A percentile compares a stretch with the other conserved stretches of the same genome.
phyloP scores from a whole-genome alignment of 2,113 vertebrate species.

The Meles meles region DNA sequence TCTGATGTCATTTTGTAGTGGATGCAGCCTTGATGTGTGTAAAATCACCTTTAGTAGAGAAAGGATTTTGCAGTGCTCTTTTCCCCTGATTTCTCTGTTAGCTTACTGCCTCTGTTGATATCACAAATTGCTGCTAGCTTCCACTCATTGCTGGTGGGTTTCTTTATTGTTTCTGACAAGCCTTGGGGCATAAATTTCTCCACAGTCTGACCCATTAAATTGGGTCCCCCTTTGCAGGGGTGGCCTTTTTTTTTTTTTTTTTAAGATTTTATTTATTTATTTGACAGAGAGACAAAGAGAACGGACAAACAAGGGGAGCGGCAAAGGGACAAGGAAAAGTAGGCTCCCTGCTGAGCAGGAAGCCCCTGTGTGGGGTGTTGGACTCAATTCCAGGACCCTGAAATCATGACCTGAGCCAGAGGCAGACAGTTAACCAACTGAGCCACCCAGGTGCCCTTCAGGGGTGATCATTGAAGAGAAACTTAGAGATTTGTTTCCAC shows the following conservation, averaged over 20 bases:
- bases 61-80: background rate
- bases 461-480: background rate
- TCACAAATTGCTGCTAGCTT: background rate
- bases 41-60: background rate
- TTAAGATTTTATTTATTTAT: too few relatives aligned
- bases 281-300: too few relatives aligned
- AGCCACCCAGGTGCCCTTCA: too few relatives aligned
- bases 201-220: background rate
- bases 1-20: background rate
- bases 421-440: too few relatives aligned
- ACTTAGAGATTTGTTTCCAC: background rate
- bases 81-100: background rate
- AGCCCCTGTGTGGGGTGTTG: too few relatives aligned
- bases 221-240: background rate
- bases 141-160: background rate
- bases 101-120: background rate
- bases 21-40: background rate
- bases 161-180: background rate
- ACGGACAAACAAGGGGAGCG: too few relatives aligned
- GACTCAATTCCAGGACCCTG: too few relatives aligned
- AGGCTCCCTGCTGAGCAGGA: too few relatives aligned
- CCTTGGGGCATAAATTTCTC: background rate
- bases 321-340: too few relatives aligned
- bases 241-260: background rate
- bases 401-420: too few relatives aligned